Conservation (phyloP, 2,888 invertebrate genomes). For the Pristionchus exspectatus region DNA sequence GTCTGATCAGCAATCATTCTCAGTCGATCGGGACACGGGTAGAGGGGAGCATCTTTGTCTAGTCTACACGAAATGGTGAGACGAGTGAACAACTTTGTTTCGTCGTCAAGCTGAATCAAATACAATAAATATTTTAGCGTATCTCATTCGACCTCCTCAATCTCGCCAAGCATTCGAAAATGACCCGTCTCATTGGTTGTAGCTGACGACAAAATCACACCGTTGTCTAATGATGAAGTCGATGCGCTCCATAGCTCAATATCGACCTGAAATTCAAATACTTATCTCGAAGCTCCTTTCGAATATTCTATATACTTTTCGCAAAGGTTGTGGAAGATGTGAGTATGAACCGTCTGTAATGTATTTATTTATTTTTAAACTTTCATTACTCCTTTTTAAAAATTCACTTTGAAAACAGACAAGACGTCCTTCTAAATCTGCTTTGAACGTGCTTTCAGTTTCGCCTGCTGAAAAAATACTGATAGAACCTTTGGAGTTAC, state of each 20-base stretch:
- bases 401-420: background rate
- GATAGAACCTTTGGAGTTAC: background rate
- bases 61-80: background rate
- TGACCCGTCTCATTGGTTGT: background rate
- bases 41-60: background rate
- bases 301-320: background rate
- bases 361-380: background rate
- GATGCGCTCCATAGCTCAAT: background rate
- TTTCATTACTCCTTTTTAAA: background rate
- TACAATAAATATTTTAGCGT: background rate
- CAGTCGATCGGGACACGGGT: background rate
- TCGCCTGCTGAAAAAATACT: background rate
- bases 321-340: background rate
- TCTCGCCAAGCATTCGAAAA: background rate
- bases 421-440: background rate
- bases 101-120: background rate
- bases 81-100: background rate
- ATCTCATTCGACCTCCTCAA: background rate
- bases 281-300: background rate
- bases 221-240: background rate
- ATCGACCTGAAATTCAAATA: background rate
- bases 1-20: background rate
- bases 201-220: background rate
- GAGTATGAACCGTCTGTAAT: background rate
- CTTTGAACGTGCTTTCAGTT: background rate